Evolutionary conservation across 1,140 invertebrate species (phyloP).

Genomic region (Lucilia sericata): DNA sequence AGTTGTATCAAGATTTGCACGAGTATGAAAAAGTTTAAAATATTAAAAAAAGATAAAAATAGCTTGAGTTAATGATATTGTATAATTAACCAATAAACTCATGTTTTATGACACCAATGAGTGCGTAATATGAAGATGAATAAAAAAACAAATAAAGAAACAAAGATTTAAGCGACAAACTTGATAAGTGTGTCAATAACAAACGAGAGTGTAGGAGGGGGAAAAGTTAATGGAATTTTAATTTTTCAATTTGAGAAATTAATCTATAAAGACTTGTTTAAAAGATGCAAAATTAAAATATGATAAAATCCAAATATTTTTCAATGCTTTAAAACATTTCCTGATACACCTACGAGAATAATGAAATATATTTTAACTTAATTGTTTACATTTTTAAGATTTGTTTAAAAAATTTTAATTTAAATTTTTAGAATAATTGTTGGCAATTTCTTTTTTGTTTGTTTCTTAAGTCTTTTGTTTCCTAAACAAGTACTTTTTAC

Average conservation of each 20-base stretch:
- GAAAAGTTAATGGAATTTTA: no score
- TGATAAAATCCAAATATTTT: no score
- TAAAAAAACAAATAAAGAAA: background rate
- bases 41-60: background rate
- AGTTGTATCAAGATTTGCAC: background rate
- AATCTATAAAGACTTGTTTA: no score
- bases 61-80: background rate
- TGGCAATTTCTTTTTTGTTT: background rate
- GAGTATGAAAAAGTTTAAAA: background rate
- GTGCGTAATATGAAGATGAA: background rate
- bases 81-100: background rate
- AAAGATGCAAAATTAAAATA: no score
- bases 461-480: background rate
- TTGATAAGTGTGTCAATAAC: background rate
- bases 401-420: no score
- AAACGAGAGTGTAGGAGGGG: no score
- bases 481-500: no score
- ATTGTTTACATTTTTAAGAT: no score
- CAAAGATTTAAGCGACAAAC: background rate
- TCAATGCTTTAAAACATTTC: no score
- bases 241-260: no score
- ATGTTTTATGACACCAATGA: background rate
- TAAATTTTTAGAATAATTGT: background rate
- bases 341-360: no score
- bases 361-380: no score